phyloP scores from a whole-genome alignment of 2,888 invertebrate genomes.

The Chaetogeoica ovagalla region DNA sequence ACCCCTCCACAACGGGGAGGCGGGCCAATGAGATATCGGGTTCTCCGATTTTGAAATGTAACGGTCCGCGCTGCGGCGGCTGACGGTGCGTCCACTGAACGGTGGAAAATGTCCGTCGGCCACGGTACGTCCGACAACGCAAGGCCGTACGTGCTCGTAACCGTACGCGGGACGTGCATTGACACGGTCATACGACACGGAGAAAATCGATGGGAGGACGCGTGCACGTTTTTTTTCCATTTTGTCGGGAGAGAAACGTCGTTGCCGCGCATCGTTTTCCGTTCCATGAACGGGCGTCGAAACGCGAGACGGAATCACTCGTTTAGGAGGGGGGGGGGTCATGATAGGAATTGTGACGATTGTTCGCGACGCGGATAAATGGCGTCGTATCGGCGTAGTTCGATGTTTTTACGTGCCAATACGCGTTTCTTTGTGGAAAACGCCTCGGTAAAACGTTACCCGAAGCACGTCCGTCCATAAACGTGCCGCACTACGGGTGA shows the following conservation, averaged over 20 bases:
- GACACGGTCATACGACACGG: no score
- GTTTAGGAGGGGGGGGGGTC: neutral
- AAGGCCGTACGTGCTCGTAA: neutral
- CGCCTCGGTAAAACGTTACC: neutral
- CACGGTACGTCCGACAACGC: no score
- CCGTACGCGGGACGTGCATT: no score
- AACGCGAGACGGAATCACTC: neutral
- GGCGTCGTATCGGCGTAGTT: conserved; percentile 27
- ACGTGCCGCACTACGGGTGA: neutral
- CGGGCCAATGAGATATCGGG: conserved; percentile 16
- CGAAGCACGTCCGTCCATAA: neutral
- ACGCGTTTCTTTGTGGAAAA: conserved; percentile 12
- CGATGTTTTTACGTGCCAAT: conserved; percentile 1
- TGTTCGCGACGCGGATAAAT: conserved; percentile 6
- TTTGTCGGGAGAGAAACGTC: no score
- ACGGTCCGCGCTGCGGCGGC: neutral
- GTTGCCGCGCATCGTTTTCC: neutral
- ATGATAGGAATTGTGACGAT: neutral
- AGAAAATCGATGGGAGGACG: no score
- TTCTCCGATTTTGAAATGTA: conserved; percentile 26
- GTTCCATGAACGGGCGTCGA: conserved; percentile 21
- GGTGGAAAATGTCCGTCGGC: no score
- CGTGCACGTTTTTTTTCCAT: no score
- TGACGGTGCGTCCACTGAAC: neutral
- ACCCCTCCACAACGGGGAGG: neutral